phyloP scores from a whole-genome alignment of 2,113 vertebrate species.

The Hemiscyllium ocellatum region DNA sequence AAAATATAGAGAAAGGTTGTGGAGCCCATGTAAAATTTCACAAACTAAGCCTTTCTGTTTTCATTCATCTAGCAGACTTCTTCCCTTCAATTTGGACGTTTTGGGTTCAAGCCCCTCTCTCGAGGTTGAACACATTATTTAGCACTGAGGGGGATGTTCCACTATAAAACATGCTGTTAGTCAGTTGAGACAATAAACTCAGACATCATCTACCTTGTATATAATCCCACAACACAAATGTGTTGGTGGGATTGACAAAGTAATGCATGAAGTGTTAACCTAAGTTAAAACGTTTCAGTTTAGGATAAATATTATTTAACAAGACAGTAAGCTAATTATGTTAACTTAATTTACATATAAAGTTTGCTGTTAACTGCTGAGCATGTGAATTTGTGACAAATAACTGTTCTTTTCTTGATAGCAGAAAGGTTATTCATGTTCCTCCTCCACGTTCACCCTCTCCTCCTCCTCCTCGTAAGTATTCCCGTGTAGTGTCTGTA shows the following conservation, averaged over 20 bases:
- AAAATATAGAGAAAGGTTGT: background rate
- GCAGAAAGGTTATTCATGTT: background rate
- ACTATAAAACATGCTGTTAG: background rate
- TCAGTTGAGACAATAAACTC: background rate
- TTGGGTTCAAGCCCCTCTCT: background rate
- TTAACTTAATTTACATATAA: background rate
- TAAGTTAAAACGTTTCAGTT: background rate
- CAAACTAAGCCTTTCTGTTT: background rate
- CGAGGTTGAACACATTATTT: background rate
- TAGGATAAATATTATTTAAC: background rate
- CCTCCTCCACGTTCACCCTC: background rate
- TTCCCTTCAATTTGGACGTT: background rate
- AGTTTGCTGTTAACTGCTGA: background rate
- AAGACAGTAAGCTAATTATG: background rate
- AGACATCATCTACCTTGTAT: background rate
- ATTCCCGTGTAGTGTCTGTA: background rate
- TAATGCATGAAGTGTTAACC: background rate
- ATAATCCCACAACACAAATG: background rate
- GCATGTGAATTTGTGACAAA: background rate
- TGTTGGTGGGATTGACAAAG: background rate
- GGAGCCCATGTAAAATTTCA: background rate
- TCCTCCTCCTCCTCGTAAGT: slow-evolving; percentile 1
- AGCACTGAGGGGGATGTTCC: background rate
- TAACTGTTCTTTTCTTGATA: background rate
- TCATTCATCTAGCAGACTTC: background rate